These are phyloP conservation scores for Limosa lapponica DNA, from an alignment of 2,797 vertebrate species.

Conservation along the genomic window DNA sequence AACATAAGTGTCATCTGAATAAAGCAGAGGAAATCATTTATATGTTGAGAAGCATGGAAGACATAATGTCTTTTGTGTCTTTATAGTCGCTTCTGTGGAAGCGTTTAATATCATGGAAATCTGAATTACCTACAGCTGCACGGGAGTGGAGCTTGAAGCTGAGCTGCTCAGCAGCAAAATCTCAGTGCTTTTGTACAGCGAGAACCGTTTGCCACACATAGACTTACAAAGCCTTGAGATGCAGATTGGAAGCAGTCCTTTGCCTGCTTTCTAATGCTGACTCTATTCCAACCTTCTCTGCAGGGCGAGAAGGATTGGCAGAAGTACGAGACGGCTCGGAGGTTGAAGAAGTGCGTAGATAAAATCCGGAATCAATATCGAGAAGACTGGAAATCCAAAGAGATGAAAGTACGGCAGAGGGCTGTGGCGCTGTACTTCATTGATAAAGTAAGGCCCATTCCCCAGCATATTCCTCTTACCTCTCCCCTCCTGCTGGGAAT, in stretches of 20 bases:
- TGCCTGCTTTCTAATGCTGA: neutral
- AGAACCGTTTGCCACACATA: neutral
- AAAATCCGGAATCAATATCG: conserved; percentile 91
- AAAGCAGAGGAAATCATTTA: conserved; percentile 47
- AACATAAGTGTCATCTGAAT: conserved; percentile 22
- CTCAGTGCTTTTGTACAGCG: neutral
- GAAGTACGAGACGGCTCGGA: conserved; percentile 95
- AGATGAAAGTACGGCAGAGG: conserved; percentile 95
- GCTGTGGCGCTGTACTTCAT: conserved; percentile 98
- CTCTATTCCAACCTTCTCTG: neutral
- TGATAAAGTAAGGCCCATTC: conserved; percentile 86
- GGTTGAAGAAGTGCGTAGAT: conserved; percentile 93
- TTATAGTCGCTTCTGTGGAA: conserved; percentile 28
- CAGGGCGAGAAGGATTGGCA: conserved; percentile 99
- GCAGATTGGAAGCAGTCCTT: neutral
- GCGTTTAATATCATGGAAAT: neutral
- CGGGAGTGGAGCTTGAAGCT: neutral
- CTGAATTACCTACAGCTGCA: conserved; percentile 55
- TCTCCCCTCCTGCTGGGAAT: neutral
- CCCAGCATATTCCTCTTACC: neutral
- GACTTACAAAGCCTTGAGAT: neutral
- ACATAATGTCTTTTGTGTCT: conserved; percentile 6
- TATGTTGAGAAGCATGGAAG: conserved; percentile 36
- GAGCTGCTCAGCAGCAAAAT: conserved; percentile 1
- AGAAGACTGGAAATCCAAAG: conserved; percentile 98